These are phyloP conservation scores for Oenanthe melanoleuca DNA, from an alignment of 2,113 vertebrate species.

Conservation along the genomic window DNA sequence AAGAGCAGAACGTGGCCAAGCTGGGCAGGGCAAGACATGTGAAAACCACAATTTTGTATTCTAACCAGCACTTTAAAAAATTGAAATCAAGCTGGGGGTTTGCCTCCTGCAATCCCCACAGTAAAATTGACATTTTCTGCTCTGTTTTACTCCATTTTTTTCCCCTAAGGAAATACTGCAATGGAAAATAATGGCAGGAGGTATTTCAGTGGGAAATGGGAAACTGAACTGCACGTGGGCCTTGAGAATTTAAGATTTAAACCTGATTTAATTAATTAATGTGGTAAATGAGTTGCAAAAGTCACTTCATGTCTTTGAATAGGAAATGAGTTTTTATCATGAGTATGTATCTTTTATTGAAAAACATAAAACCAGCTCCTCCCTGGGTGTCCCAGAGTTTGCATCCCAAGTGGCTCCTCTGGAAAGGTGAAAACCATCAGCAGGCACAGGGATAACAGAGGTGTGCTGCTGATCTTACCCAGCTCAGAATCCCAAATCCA, in stretches of 20 bases:
- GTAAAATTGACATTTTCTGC: background rate
- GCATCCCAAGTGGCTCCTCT: background rate
- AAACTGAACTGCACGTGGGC: rapidly evolving
- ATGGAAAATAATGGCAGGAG: background rate
- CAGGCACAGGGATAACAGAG: background rate
- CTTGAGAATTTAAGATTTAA: background rate
- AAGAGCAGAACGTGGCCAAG: background rate
- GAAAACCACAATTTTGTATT: background rate
- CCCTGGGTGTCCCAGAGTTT: background rate
- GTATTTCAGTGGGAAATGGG: background rate
- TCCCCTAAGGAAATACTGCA: background rate
- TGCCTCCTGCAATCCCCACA: background rate
- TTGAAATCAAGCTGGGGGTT: background rate
- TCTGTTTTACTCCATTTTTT: background rate
- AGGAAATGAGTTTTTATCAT: background rate
- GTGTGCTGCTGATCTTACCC: background rate
- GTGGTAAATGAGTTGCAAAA: background rate
- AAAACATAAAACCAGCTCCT: background rate
- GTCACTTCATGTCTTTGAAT: background rate
- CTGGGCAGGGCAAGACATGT: background rate
- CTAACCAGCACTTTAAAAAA: background rate
- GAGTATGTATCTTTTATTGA: background rate
- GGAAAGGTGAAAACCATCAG: background rate
- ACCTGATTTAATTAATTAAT: background rate
- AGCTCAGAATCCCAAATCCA: background rate